Evolutionary conservation across 2,113 vertebrate species (phyloP).

Genomic region (Phalacrocorax carbo): DNA sequence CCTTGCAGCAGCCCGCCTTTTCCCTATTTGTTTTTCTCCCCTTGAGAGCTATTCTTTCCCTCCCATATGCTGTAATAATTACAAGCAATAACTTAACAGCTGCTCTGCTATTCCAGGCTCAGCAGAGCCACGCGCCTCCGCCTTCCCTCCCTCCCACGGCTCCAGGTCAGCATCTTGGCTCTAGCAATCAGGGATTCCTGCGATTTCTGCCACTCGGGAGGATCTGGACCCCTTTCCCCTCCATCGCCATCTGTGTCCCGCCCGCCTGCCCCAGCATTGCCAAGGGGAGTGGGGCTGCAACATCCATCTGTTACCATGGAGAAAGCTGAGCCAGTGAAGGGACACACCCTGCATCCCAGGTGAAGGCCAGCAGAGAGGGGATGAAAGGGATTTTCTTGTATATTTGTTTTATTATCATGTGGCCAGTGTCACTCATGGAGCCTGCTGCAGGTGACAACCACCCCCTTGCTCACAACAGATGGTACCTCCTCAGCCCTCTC

Average conservation of each 20-base stretch:
- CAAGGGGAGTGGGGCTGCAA: not conserved
- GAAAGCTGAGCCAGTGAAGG: not conserved
- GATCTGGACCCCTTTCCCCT: constrained; percentile 7
- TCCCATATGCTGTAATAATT: constrained; percentile 61
- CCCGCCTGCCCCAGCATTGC: not conserved
- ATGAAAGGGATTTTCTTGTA: not conserved
- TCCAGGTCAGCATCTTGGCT: constrained; percentile 46
- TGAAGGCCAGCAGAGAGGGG: not conserved
- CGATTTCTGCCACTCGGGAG: constrained; percentile 15
- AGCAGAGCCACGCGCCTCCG: not conserved
- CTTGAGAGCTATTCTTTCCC: constrained; percentile 48
- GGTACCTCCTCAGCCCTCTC: not conserved
- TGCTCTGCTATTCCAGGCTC: constrained; percentile 54
- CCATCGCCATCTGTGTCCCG: not conserved
- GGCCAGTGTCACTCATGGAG: not conserved
- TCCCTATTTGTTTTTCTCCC: constrained; percentile 51
- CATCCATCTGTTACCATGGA: constrained; percentile 37
- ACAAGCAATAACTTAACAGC: constrained; percentile 32
- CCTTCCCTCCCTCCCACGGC: constrained; percentile 5
- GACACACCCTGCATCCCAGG: not conserved
- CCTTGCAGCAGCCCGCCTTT: not conserved
- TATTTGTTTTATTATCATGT: not conserved
- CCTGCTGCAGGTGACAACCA: not conserved
- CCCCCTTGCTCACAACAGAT: rapidly evolving
- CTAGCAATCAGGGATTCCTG: constrained; percentile 20